Base-by-base conservation (phyloP, 2,797 vertebrate species). In the Lutjanus argentimaculatus region DNA sequence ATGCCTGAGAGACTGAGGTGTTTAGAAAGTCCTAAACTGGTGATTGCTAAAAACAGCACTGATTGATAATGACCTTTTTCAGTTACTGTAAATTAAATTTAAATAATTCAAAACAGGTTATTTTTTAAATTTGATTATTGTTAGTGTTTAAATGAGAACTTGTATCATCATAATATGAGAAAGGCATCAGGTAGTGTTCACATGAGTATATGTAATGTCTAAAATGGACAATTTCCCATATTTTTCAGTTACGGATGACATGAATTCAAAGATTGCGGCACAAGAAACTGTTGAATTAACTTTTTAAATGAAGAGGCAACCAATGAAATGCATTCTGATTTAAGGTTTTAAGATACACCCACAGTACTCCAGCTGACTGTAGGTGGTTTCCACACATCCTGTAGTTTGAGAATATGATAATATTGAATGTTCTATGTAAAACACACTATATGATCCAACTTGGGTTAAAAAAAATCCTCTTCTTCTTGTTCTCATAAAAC, bases 1-100 rank as follows among this genome's bases (percentile, higher is more conserved):
- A 93, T 83, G 88, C 86, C 94, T 93, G 91, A 94, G 90, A 90
- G 84, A 88, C 83, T 86, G 75, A 74, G 63, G 66, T 52, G 59
- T 79, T 65, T 36, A 36, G 30, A 46, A 57, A 62, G 58, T 42
- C n/a, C 67, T 19, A 48, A 51, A 63, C 25, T 67, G 25, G 46
- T 65, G 66, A 79, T 46, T 52, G 52, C 59, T 74, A 51, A 64
- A 14, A 67, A 21, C 67, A 76, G 43, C 40, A 79, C 42, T 2
- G 9, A 77, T 21, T 75, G 48, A 75, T 19, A 30, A 21, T 21
- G 72, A 30, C 49, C 4, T 30, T n/a, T 55, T 15, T 51, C 42
- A 2, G 67, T 62, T 70, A 63, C 13, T 30, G 2, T 68, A n/a
- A 65, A 70, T 81, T 30, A 79, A 76, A 56, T 4, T 75, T 77